Conservation (phyloP, 1,140 invertebrate genomes). For the Drosophila erecta region DNA sequence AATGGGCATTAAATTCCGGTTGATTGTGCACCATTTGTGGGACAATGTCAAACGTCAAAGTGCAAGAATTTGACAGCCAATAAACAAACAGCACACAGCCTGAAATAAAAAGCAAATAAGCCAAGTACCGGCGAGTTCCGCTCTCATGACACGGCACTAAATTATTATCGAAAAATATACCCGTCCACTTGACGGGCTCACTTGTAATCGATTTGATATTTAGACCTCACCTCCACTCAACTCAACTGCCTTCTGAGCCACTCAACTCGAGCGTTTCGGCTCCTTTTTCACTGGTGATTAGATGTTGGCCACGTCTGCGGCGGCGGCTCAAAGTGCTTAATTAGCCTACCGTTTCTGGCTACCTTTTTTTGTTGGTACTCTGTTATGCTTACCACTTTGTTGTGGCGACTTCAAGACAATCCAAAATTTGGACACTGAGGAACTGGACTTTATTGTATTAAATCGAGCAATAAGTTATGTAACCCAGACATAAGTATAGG, state of each 20-base stretch:
- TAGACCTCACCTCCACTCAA: constrained; percentile 48
- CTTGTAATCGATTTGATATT: constrained; percentile 66
- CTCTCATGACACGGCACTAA: constrained; percentile 66
- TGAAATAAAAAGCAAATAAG: constrained; percentile 40
- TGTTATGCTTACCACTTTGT: constrained; percentile 15
- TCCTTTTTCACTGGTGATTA: constrained; percentile 76
- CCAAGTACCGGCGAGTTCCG: constrained; percentile 50
- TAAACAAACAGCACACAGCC: constrained; percentile 43
- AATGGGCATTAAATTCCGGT: constrained; percentile 61
- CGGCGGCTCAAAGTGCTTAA: constrained; percentile 66
- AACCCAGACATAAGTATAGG: too few species aligned
- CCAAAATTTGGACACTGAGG: constrained; percentile 15
- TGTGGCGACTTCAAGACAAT: constrained; percentile 20
- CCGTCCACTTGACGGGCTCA: constrained; percentile 44
- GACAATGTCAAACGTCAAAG: constrained; percentile 72
- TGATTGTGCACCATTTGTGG: constrained; percentile 64
- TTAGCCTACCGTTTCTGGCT: constrained; percentile 61
- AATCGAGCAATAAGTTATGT: not conserved
- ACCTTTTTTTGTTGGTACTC: constrained; percentile 3
- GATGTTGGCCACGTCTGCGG: constrained; percentile 49
- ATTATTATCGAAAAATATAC: constrained; percentile 53
- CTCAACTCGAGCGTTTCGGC: constrained; percentile 62
- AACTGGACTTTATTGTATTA: not conserved
- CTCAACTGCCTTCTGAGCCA: constrained; percentile 28
- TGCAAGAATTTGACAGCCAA: constrained; percentile 74